phyloP scores from a whole-genome alignment of 2,113 vertebrate genomes.

The Sakesphorus luctuosus region DNA sequence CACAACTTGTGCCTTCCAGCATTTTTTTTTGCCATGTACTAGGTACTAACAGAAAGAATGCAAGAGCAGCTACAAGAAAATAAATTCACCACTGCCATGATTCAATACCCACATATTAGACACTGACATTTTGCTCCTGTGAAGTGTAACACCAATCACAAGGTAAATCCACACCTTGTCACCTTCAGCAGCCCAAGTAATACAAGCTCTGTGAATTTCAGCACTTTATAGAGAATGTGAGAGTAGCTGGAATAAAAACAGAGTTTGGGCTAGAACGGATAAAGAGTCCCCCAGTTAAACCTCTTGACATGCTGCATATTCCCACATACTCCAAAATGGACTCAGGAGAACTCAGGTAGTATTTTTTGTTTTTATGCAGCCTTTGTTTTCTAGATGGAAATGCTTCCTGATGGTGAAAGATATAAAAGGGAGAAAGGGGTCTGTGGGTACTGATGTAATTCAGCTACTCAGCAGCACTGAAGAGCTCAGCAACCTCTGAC shows the following conservation, averaged over 20 bases:
- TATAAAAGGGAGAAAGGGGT: neutral
- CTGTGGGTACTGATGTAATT: neutral
- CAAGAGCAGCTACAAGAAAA: neutral
- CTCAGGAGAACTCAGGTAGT: neutral
- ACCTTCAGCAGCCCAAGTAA: neutral
- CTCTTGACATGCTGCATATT: neutral
- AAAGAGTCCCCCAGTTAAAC: neutral
- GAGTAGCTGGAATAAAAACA: neutral
- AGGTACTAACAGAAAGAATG: neutral
- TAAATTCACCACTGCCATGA: neutral
- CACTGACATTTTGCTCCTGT: neutral
- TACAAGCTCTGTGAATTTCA: neutral
- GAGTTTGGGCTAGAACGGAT: neutral
- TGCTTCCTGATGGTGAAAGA: neutral
- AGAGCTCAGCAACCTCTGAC: neutral
- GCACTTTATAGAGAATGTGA: neutral
- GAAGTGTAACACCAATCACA: neutral
- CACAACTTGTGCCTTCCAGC: conserved; percentile 31
- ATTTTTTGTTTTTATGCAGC: neutral
- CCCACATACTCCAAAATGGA: neutral
- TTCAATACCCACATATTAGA: neutral
- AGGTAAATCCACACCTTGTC: conserved; percentile 24
- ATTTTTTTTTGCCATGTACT: neutral
- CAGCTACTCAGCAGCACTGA: neutral
- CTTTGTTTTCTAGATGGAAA: neutral